phyloP scores from a whole-genome alignment of 2,113 vertebrate species.

The Nannospalax galili region DNA sequence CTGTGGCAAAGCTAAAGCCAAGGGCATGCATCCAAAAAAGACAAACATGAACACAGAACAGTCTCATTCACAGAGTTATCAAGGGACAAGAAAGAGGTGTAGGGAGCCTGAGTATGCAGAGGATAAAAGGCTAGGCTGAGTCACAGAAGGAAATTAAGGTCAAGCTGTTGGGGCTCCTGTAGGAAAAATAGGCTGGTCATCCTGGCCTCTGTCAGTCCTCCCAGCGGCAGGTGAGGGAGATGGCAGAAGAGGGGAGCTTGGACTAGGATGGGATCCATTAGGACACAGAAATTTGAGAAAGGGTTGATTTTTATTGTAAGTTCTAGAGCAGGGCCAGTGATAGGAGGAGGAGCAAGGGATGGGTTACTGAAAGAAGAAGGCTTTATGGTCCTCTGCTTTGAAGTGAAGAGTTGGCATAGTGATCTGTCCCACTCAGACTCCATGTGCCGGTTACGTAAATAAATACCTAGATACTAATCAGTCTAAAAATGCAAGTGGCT shows the following conservation, averaged over 20 bases:
- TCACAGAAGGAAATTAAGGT: background rate
- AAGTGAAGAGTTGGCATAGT: background rate
- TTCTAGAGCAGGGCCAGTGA: background rate
- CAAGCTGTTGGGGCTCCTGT: background rate
- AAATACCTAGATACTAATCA: background rate
- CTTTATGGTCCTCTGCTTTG: background rate
- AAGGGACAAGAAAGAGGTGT: background rate
- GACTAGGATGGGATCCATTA: background rate
- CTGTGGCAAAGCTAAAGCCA: background rate
- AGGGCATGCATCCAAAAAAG: background rate
- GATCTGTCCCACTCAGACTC: background rate
- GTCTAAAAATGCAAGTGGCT: background rate
- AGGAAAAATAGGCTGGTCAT: background rate
- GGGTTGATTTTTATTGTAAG: background rate
- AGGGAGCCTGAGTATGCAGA: background rate
- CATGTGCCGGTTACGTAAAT: background rate
- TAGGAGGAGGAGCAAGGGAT: background rate
- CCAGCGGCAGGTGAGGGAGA: background rate
- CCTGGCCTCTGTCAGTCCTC: background rate
- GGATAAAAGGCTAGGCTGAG: background rate
- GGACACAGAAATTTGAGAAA: background rate
- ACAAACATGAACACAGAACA: background rate
- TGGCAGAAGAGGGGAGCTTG: background rate
- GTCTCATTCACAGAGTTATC: background rate
- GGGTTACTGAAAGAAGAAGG: background rate